Conservation (phyloP, 1,140 invertebrate species). For the Hyposmocoma kahamanoa region DNA sequence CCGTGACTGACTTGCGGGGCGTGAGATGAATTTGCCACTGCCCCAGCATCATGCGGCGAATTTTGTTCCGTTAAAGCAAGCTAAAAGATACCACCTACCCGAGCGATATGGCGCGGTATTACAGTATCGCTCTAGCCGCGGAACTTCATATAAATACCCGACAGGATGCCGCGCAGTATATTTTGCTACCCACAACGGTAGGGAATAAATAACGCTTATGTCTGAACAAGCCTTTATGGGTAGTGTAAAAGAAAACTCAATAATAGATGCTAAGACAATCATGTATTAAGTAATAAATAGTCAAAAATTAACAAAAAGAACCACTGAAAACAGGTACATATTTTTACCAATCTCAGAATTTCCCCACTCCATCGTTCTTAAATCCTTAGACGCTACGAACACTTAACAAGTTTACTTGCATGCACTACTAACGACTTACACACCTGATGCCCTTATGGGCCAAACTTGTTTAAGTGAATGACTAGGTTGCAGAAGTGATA, state of each 20-base stretch:
- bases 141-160: too few relatives aligned
- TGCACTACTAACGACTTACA: constrained; percentile 64
- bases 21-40: too few relatives aligned
- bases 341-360: constrained; percentile 67
- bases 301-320: constrained; percentile 71
- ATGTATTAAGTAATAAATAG: constrained; percentile 72
- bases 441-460: constrained; percentile 27
- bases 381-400: constrained; percentile 68
- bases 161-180: too few relatives aligned
- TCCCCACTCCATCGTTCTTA: constrained; percentile 47
- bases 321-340: constrained; percentile 69
- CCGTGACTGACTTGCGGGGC: too few relatives aligned
- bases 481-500: constrained; percentile 63
- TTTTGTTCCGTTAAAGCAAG: too few relatives aligned
- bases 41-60: too few relatives aligned
- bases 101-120: too few relatives aligned
- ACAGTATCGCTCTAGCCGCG: too few relatives aligned
- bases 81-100: too few relatives aligned
- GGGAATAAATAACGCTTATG: too few relatives aligned
- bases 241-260: constrained; percentile 39
- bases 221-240: too few relatives aligned
- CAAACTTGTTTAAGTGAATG: constrained; percentile 64
- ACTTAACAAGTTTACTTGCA: constrained; percentile 65
- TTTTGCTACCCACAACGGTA: too few relatives aligned
- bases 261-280: constrained; percentile 66